Percentiles rank a stretch among this genome's conserved stretches.
These are phyloP conservation scores for Eulemur albifrons DNA, from an alignment of 2,797 vertebrate genomes.

Conservation along the genomic window DNA sequence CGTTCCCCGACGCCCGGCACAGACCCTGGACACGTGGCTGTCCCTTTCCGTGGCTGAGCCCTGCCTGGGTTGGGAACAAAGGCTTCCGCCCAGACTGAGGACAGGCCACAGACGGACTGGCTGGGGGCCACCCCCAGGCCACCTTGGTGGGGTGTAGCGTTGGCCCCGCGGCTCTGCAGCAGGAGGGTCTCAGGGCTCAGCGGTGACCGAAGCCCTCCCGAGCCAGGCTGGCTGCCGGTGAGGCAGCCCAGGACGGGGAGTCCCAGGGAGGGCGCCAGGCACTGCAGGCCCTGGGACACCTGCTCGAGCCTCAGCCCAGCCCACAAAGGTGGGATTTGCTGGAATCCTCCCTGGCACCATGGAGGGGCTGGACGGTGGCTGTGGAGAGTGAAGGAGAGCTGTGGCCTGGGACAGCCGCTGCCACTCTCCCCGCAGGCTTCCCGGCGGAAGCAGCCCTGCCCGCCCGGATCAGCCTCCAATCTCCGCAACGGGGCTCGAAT, in stretches of 20 bases:
- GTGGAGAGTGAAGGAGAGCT: rapidly evolving
- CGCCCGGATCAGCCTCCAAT: rapidly evolving
- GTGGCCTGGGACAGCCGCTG: rapidly evolving
- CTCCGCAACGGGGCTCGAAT: rapidly evolving
- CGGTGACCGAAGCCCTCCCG: background rate
- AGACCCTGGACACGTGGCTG: rapidly evolving
- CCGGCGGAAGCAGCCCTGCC: rapidly evolving
- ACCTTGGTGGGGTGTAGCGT: rapidly evolving
- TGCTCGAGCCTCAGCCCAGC: background rate
- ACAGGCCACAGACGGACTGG: rapidly evolving
- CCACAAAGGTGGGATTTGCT: background rate
- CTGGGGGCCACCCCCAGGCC: rapidly evolving
- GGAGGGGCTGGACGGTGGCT: rapidly evolving
- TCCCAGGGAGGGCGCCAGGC: background rate
- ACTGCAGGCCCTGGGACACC: background rate
- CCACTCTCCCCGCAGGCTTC: rapidly evolving
- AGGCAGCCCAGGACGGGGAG: no score
- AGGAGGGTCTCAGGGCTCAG: background rate
- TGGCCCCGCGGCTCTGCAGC: rapidly evolving
- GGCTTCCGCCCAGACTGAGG: background rate
- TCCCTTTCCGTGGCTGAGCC: background rate
- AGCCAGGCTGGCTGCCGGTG: background rate
- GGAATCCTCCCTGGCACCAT: rapidly evolving
- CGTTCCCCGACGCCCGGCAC: rapidly evolving
- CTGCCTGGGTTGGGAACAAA: background rate